Evolutionary conservation across 2,113 vertebrate genomes (phyloP).

Genomic region (Notechis scutatus): DNA sequence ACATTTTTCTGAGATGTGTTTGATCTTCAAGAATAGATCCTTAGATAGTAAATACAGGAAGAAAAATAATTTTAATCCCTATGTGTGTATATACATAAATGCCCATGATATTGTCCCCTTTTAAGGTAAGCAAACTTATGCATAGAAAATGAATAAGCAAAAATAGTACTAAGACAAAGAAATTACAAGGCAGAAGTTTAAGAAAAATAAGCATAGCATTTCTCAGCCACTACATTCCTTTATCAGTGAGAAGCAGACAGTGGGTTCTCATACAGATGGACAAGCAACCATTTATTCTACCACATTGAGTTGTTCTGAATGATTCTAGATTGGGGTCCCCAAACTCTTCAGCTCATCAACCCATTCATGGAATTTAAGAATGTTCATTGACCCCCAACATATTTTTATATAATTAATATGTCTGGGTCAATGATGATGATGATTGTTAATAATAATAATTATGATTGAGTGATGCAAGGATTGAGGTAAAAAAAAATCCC

Average conservation of each 20-base stretch:
- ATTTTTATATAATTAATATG: not conserved
- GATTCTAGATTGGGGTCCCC: not conserved
- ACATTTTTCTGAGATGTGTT: not conserved
- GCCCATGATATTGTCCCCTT: not conserved
- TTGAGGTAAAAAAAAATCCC: not conserved
- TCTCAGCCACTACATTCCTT: not conserved
- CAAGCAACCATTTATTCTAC: not conserved
- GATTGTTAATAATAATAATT: not conserved
- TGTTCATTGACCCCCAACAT: not conserved
- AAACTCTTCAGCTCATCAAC: not conserved
- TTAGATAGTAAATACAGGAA: not conserved
- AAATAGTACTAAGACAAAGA: not conserved
- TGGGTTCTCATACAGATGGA: not conserved
- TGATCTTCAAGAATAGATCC: not conserved
- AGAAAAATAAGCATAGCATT: not conserved
- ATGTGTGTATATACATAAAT: not conserved
- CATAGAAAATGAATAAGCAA: not conserved
- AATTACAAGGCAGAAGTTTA: not conserved
- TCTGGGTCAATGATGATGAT: not conserved
- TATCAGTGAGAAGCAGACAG: not conserved
- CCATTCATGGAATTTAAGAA: not conserved
- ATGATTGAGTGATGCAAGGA: not conserved
- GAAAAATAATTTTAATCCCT: not conserved
- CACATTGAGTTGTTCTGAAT: not conserved
- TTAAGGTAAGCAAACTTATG: not conserved